Evolutionary conservation across 2,797 vertebrate species (phyloP), one percentile per base, ranked within the genome.

Genomic region (Artibeus jamaicensis): DNA sequence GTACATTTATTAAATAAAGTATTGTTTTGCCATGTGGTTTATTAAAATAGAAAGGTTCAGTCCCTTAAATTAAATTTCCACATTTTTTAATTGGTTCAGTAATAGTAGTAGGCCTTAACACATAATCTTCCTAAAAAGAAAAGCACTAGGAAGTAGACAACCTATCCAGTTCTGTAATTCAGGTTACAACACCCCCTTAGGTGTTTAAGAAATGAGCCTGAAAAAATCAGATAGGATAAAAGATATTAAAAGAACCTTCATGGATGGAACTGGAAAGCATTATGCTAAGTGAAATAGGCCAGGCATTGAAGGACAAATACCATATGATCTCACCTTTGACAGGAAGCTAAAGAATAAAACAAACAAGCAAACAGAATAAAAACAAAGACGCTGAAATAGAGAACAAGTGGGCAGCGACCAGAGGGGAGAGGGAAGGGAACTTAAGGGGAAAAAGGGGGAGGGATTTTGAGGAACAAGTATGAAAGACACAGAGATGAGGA

Each of bases 11-110:
- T 97, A 97, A 97, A 96, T 97, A 96, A 96, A 98, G 97, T 98
- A 97, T 98, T 97, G 98, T 97, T 98, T 98, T 98, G 95, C 92
- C 95, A 98, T 98, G 98, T 97, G 96, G 98, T 98, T 98, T 98
- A 98, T 98, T 98, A 98, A 98, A 98, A 98, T 93, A 78, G 71
- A 98, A 98, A 89, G 97, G 93, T 94, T 44, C 70, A 91, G 87
- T 96, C 86, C 92, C 94, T 96, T 97, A 90, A 89, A 42, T 81
- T 34, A 89, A 88, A 46, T 84, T 37, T 94, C 71, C 94, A 44
- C 21, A 18, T 1, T 79, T 91, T 96, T 91, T 44, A 62, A 55
- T 96, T 67, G 3, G 55, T 18, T 84, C 71, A 86, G 29, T 91
- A 88, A 78, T 91, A 62, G 19, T 92, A 85, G 15, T 77, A 86